phyloP scores from a whole-genome alignment of 1,140 invertebrate species.

The Bombus sibiricus region DNA sequence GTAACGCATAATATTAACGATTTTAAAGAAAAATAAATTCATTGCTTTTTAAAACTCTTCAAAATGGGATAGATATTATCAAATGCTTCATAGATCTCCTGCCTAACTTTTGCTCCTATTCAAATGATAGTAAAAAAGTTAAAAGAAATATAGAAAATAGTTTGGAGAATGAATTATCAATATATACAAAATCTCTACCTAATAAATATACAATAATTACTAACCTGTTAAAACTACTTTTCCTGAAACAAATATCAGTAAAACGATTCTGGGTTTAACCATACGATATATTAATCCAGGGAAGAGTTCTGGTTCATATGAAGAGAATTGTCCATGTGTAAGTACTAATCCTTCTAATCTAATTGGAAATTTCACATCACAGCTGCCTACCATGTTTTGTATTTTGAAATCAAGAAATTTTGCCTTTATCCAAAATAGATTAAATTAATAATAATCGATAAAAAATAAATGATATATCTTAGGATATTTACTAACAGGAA shows the following conservation, averaged over 20 bases:
- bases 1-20: not conserved
- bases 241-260: constrained; percentile 99
- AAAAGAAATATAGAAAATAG: constrained; percentile 11
- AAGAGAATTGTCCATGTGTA: constrained; percentile 98
- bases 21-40: constrained; percentile 63
- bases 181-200: constrained; percentile 1
- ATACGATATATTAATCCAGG: constrained; percentile 99
- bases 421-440: constrained; percentile 85
- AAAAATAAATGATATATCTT: constrained; percentile 23
- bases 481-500: constrained; percentile 87
- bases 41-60: constrained; percentile 99
- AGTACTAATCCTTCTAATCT: constrained; percentile 97
- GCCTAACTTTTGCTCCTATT: constrained; percentile 97
- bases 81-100: constrained; percentile 99
- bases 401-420: constrained; percentile 99
- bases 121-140: constrained; percentile 59
- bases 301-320: constrained; percentile 97
- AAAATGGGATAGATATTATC: constrained; percentile 99
- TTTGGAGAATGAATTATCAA: not conserved
- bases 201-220: constrained; percentile 22
- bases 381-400: constrained; percentile 99
- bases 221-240: constrained; percentile 97
- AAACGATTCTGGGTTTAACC: constrained; percentile 99
- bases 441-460: constrained; percentile 10
- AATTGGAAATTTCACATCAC: constrained; percentile 99